A percentile compares a stretch with the other conserved stretches of the same genome.
Conservation (phyloP, 2,888 invertebrate genomes). For the Ganaspis brasiliensis region DNA sequence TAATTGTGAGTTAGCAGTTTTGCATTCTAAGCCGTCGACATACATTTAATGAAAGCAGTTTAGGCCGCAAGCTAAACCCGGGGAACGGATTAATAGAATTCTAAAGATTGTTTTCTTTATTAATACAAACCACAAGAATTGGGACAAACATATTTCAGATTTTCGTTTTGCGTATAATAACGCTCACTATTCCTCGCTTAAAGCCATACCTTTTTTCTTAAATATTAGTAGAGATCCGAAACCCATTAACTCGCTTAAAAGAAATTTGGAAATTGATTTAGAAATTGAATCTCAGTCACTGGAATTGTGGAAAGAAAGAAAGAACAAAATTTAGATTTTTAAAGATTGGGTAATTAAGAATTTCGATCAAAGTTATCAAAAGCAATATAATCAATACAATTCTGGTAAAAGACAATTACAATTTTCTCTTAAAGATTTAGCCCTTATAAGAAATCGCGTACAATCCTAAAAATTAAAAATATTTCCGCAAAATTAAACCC, state of each 20-base stretch:
- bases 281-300: background rate
- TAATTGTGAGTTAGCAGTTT: no score
- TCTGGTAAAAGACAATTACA: background rate
- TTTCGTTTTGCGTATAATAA: slow-evolving; percentile 41
- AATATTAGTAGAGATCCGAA: slow-evolving; percentile 18
- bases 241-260: background rate
- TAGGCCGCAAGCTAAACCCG: slow-evolving; percentile 32
- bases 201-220: slow-evolving; percentile 14
- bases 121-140: background rate
- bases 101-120: slow-evolving; percentile 7
- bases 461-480: no score
- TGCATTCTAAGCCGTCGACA: no score
- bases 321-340: background rate
- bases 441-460: no score
- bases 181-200: background rate
- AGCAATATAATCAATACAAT: slow-evolving; percentile 1
- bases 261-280: background rate
- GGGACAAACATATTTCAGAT: slow-evolving; percentile 11
- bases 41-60: no score
- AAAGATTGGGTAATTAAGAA: background rate
- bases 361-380: background rate
- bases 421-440: background rate
- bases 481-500: no score
- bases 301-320: background rate
- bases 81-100: slow-evolving; percentile 29